Evolutionary conservation across 1,140 invertebrate genomes (phyloP).

Genomic region (Sipha flava): DNA sequence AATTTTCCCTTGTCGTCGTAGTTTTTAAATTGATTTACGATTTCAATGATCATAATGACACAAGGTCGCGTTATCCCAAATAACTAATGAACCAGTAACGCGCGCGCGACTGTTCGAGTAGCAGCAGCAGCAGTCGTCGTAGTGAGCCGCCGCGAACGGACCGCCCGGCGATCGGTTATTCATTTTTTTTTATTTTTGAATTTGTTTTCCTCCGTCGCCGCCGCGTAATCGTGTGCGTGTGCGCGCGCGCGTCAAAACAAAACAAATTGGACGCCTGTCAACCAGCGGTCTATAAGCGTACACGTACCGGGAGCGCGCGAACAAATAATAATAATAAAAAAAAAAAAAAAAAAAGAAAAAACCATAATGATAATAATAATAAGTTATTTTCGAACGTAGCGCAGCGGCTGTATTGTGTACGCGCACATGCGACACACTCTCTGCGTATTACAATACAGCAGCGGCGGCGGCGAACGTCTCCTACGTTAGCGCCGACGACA

Average conservation of each 20-base stretch:
- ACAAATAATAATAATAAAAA: neutral
- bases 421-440: too few relatives aligned
- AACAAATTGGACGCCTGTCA: neutral
- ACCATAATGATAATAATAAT: neutral
- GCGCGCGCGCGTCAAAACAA: neutral
- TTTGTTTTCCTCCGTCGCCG: neutral
- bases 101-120: too few relatives aligned
- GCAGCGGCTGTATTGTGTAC: too few relatives aligned
- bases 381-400: conserved; percentile 9
- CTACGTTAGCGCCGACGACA: neutral
- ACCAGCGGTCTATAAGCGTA: neutral
- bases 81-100: conserved; percentile 18
- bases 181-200: too few relatives aligned
- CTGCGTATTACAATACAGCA: too few relatives aligned
- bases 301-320: neutral
- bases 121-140: neutral
- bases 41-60: neutral
- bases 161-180: neutral
- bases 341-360: neutral
- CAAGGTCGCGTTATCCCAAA: conserved; percentile 25
- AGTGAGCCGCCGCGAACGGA: neutral
- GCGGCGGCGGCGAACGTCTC: too few relatives aligned
- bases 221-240: too few relatives aligned
- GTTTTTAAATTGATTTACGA: neutral
- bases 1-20: neutral